Base-by-base conservation (phyloP, 2,888 invertebrate species). In the Lasius fuliginosus region DNA sequence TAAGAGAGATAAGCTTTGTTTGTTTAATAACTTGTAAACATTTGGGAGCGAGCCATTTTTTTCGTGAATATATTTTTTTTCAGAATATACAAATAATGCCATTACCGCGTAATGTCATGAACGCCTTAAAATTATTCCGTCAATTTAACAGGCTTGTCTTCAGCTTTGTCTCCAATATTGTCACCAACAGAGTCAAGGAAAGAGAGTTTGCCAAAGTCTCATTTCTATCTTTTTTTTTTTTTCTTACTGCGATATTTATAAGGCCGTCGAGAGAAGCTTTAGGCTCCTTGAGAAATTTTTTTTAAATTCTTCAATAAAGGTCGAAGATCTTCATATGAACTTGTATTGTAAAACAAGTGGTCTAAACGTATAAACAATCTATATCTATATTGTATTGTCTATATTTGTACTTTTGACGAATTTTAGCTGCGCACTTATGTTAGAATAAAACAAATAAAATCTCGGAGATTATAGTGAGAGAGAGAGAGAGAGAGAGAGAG, bases 111-210 rank as follows among this genome's bases (percentile, higher is more conserved):
- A 58, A 46, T 79, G 1, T 27, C 27, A 33, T 23, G 15, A 71
- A 67, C 18, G 30, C 18, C 36, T 79, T 46, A 27, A 71, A 79
- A 69, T 8, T 69, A 42, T 69, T 12, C 18, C 42, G 46, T 79
- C 71, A 69, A 46, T 79, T 69, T 60, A 79, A 79, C 33, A 27
- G n/a, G n/a, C 23, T 42, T 53, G 49, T 71, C 1, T 33, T 15
- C 6, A 8, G 15, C 15, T 18, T 42, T 53, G 49, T 71, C 1
- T 33, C 15, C 6, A 12, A 46, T 46, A 46, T 46, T 46, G n/a
- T 42, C 42, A 42, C 5, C 18, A 36, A 18, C 23, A 23, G 12
- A 46, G 12, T 23, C 3, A 4, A 60, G 18, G 27, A 23, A 33
- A n/a, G 12, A 46, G 27, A 58, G 12, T 27, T 27, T 68, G 18